phyloP scores from a whole-genome alignment of 1,140 invertebrate species.

The Leucophenga varia region DNA sequence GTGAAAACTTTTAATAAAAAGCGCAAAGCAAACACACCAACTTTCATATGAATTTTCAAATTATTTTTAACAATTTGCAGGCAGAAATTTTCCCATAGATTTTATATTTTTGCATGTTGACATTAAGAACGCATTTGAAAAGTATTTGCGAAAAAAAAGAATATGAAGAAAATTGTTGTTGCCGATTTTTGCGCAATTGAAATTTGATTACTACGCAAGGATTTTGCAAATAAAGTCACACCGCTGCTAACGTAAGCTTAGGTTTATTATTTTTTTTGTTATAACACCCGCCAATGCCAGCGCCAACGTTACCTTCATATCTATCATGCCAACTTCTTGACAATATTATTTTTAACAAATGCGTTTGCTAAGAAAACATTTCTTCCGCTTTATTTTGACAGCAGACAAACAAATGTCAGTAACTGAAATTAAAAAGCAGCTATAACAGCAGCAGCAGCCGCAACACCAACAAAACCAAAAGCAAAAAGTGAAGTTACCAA shows the following conservation, averaged over 20 bases:
- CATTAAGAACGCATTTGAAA: too few species aligned
- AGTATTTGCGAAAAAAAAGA: too few species aligned
- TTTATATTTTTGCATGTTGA: too few species aligned
- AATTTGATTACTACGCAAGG: constrained; percentile 48
- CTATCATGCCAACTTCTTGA: constrained; percentile 48
- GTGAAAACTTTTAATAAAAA: too few species aligned
- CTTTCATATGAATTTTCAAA: too few species aligned
- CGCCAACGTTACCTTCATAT: constrained; percentile 6
- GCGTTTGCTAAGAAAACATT: too few species aligned
- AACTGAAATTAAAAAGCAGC: constrained; percentile 53
- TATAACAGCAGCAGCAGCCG: constrained; percentile 26
- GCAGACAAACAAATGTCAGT: constrained; percentile 55
- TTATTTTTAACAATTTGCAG: too few species aligned
- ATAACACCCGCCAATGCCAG: too few species aligned
- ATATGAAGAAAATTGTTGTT: too few species aligned
- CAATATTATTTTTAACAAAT: constrained; percentile 38
- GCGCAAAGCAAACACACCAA: too few species aligned
- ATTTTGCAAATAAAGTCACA: constrained; percentile 43
- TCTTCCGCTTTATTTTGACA: constrained; percentile 46
- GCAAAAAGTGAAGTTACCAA: constrained; percentile 9
- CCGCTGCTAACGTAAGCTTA: constrained; percentile 45
- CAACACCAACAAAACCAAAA: constrained; percentile 28
- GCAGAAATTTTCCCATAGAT: too few species aligned
- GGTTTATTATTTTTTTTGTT: constrained; percentile 42
- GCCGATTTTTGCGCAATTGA: constrained; percentile 33